phyloP scores from a whole-genome alignment of 2,113 vertebrate genomes.

The Panthera uncia region DNA sequence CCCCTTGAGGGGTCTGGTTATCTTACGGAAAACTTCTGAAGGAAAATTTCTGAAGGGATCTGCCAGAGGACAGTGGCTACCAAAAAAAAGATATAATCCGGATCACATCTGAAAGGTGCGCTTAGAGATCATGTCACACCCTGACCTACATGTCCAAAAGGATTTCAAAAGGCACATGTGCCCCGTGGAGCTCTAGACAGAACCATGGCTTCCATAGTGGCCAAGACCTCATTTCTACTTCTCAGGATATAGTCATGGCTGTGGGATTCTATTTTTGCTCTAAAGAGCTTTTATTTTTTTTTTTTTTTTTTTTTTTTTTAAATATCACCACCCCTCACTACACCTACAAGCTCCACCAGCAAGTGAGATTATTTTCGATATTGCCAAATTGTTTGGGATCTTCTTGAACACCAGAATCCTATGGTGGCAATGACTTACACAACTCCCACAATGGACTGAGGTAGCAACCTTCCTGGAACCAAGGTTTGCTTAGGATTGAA shows the following conservation, averaged over 20 bases:
- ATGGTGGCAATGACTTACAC: background rate
- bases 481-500: background rate
- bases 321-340: background rate
- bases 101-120: background rate
- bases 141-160: background rate
- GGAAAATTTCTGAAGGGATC: background rate
- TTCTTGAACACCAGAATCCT: slow-evolving; percentile 30
- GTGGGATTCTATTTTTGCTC: background rate
- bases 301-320: background rate
- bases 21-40: background rate
- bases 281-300: background rate
- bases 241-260: background rate
- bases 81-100: background rate
- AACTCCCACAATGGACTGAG: background rate
- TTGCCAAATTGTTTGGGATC: background rate
- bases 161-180: background rate
- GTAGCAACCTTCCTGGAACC: background rate
- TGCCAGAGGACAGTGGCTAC: background rate
- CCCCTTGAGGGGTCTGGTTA: background rate
- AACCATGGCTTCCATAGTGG: background rate
- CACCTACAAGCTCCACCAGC: background rate
- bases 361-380: background rate
- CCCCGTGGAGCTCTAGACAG: background rate
- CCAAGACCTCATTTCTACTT: slow-evolving; percentile 19
- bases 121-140: background rate